phyloP scores from a whole-genome alignment of 2,113 vertebrate genomes.

The Urocitellus parryii region DNA sequence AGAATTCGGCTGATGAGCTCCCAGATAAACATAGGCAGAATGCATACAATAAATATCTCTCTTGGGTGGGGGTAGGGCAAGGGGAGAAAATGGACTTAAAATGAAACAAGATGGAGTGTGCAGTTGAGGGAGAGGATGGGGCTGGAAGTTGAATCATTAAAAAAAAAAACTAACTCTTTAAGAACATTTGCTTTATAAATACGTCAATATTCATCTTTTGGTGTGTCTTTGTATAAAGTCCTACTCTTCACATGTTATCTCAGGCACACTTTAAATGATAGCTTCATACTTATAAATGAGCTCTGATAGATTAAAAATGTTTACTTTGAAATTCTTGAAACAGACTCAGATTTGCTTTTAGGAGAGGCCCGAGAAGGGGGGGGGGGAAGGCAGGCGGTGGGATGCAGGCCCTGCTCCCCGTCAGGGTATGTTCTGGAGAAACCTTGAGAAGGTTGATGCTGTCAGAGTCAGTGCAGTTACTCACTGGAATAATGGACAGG shows the following conservation, averaged over 20 bases:
- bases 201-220: not conserved
- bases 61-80: too few relatives aligned
- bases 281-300: not conserved
- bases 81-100: not conserved
- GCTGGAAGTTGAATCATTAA: not conserved
- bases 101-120: not conserved
- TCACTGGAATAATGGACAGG: not conserved
- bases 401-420: accelerated
- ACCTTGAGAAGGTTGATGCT: not conserved
- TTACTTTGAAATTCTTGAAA: constrained; percentile 50
- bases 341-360: constrained; percentile 28
- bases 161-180: not conserved
- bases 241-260: not conserved
- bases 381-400: too few relatives aligned
- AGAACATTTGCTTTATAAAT: not conserved
- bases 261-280: not conserved
- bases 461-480: not conserved
- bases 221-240: not conserved
- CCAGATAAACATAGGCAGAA: not conserved
- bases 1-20: constrained; percentile 25
- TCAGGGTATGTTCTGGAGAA: not conserved
- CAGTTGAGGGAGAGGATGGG: not conserved
- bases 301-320: constrained; percentile 29
- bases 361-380: not conserved
- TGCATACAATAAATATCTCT: constrained; percentile 11